These are phyloP conservation scores for Penelope pileata DNA, from an alignment of 2,113 vertebrate species.

Conservation along the genomic window DNA sequence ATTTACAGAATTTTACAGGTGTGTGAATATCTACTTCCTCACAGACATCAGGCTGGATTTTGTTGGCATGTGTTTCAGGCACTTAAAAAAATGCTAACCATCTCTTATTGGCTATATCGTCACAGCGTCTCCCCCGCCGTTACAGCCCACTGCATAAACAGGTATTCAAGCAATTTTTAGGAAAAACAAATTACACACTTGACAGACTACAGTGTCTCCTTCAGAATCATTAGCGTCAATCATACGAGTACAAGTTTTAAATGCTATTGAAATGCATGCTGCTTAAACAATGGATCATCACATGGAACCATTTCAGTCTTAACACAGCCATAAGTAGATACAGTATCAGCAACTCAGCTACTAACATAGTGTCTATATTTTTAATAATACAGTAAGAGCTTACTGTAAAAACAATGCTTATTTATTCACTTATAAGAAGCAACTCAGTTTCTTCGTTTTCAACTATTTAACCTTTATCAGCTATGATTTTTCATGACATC, in stretches of 20 bases:
- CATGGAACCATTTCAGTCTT: background rate
- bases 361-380: background rate
- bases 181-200: slow-evolving; percentile 41
- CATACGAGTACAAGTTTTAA: slow-evolving; percentile 59
- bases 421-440: background rate
- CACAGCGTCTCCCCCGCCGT: background rate
- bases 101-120: slow-evolving; percentile 4
- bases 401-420: background rate
- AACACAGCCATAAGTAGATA: background rate
- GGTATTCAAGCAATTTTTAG: slow-evolving; percentile 14
- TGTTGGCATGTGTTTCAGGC: background rate
- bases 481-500: background rate
- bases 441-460: background rate
- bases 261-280: slow-evolving; percentile 31
- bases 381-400: background rate
- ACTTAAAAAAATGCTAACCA: background rate
- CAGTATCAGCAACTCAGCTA: background rate
- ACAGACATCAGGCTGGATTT: background rate
- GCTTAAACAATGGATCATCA: slow-evolving; percentile 53
- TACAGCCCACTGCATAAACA: background rate
- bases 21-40: background rate
- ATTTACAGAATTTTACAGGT: background rate
- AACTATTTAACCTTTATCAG: background rate
- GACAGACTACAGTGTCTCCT: slow-evolving; percentile 19
- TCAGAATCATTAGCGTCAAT: slow-evolving; percentile 68